A percentile compares a stretch with the other conserved stretches of the same genome.
These are phyloP conservation scores for Chalcosyrphus nemorum DNA, from an alignment of 2,888 invertebrate genomes.

Conservation along the genomic window DNA sequence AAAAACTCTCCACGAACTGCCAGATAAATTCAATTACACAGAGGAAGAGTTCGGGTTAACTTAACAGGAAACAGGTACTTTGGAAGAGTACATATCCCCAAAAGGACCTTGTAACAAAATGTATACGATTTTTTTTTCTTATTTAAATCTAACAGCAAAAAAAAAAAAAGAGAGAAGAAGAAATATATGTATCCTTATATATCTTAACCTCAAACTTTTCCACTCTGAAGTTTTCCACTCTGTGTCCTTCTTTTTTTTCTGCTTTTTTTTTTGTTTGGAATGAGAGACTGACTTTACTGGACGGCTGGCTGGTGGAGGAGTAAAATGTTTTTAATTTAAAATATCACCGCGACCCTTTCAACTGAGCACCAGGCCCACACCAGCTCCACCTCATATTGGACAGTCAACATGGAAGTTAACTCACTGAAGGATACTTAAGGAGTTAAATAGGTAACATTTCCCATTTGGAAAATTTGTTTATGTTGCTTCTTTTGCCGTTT, in stretches of 20 bases:
- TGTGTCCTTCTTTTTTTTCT: not conserved
- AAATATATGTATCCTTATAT: slow-evolving; percentile 19
- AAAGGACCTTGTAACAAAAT: slow-evolving; percentile 41
- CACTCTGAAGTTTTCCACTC: slow-evolving; percentile 63
- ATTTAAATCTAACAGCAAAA: slow-evolving; percentile 30
- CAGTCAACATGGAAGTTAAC: slow-evolving; percentile 53
- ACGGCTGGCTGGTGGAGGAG: not conserved
- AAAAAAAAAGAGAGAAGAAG: not conserved
- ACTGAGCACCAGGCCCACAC: not conserved
- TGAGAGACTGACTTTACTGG: not conserved
- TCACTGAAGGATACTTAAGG: slow-evolving; percentile 51
- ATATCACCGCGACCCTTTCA: slow-evolving; percentile 53
- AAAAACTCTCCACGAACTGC: slow-evolving; percentile 21
- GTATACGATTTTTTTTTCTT: slow-evolving; percentile 40
- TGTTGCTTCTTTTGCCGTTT: slow-evolving; percentile 25
- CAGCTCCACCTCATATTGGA: slow-evolving; percentile 2
- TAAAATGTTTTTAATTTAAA: slow-evolving; percentile 66
- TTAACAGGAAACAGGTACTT: slow-evolving; percentile 54
- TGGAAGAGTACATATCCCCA: slow-evolving; percentile 45
- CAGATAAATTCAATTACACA: slow-evolving; percentile 60
- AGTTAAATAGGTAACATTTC: slow-evolving; percentile 61
- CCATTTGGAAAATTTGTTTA: slow-evolving; percentile 61
- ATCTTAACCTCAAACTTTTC: slow-evolving; percentile 68
- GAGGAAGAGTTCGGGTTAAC: slow-evolving; percentile 41
- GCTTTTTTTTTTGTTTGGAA: slow-evolving; percentile 15